Conservation (phyloP, 2,888 invertebrate genomes). For the Lamellibrachia columna region DNA sequence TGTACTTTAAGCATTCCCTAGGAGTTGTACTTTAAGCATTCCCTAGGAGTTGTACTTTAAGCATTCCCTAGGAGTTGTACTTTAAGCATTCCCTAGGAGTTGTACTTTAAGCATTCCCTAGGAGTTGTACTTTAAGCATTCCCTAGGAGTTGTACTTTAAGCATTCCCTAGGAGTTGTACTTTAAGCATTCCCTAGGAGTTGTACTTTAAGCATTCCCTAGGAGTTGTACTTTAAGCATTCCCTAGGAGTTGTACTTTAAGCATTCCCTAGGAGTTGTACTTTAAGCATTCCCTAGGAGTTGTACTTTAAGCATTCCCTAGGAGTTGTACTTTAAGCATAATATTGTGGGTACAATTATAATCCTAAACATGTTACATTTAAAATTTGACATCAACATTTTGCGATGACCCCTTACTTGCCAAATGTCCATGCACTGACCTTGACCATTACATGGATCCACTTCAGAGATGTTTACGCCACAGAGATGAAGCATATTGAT, state of each 20-base stretch:
- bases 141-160: too few relatives aligned
- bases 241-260: too few relatives aligned
- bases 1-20: background rate
- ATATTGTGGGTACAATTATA: background rate
- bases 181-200: too few relatives aligned
- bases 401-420: background rate
- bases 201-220: too few relatives aligned
- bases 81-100: too few relatives aligned
- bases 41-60: too few relatives aligned
- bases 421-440: background rate
- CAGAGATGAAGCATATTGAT: background rate
- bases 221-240: too few relatives aligned
- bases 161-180: too few relatives aligned
- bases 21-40: background rate
- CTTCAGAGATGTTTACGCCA: background rate
- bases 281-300: too few relatives aligned
- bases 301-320: too few relatives aligned
- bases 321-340: background rate
- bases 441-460: background rate
- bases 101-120: background rate
- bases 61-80: too few relatives aligned
- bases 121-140: background rate
- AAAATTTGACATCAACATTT: background rate
- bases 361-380: background rate
- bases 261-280: too few relatives aligned